Evolutionary conservation across 2,113 vertebrate genomes (phyloP), one percentile per base, ranked within the genome.

Genomic region (Ursus arctos): DNA sequence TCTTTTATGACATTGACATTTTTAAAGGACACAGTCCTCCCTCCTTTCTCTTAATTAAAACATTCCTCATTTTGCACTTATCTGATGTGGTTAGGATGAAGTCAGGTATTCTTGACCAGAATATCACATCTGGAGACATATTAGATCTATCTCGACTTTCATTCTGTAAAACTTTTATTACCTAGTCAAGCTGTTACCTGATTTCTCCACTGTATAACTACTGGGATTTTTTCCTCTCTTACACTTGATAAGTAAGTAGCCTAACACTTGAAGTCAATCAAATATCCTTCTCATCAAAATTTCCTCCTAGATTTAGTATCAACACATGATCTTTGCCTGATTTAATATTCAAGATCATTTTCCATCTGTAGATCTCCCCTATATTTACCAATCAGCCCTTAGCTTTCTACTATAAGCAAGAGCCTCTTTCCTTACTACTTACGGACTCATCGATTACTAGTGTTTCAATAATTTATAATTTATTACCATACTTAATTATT

Each of bases 261-360:
- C 69, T 91, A 16, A 74, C 6, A 53, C 33, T 83, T 91, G 55
- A 59, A 88, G 47, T 95, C 71, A 96, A 77, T 92, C 59, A 82
- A 96, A 51, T 65, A 87, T 77, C n/a, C 65, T 94, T 21, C 28
- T 95, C 47, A 97, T 91, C 28, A 94, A 85, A 94, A 92, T 36
- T 59, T 1, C 18, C 24, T 26, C 31, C 19, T 31, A 86, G 24
- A 63, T 40, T 94, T 65, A 71, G n/a, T 47, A 82, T 31, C 24
- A n/a, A 69, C 43, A 92, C 15, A 49, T 81, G 16, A 85, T 57
- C 19, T 21, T 86, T 69, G 14, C 83, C 55, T 86, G 72, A 90
- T 36, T n/a, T 77, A 63, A 88, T 57, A 40, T 82, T 93, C n/a
- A 40, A 69, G 47, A 87, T 63, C 16, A 91, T 82, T 91, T 95